Evolutionary conservation across 2,113 vertebrate genomes (phyloP), one percentile per base, ranked within the genome.

Genomic region (Microcebus tavaratra): DNA sequence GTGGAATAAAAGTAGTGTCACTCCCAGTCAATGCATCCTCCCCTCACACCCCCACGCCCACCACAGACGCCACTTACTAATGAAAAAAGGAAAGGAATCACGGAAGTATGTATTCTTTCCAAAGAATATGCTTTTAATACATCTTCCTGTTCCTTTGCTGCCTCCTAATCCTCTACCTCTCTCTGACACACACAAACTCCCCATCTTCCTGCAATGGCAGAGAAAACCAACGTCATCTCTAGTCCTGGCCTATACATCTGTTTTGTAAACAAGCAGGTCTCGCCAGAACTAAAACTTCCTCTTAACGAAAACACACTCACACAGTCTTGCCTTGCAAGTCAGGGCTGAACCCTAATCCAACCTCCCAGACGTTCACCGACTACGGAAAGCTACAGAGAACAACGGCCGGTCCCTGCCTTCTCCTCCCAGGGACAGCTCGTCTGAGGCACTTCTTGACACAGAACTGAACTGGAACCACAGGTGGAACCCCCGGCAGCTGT

Each of bases 401-500:
- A 45, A 29, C 0, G 29, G 20, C 14, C 14, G 3, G 8, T 27
- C 25, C 65, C 59, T 23, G 18, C 14, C 0, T 10, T 21, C 42
- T n/a, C 81, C 67, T 68, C 67, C 55, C 63, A 6, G 34, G 72
- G 81, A 78, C 31, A 75, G 34, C n/a, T 2, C 6, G 8, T 27
- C 20, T 1, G n/a, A 63, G 68, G 27, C 45, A 5, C 11, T 76
- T 91, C 70, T 91, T 76, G 14, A 68, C 88, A 87, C 75, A 85
- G 25, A 39, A 80, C 57, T 21, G 31, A 92, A 45, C 48, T 34
- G 36, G 65, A 72, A 1, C 39, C 29, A 1, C 55, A 48, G 88
- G 67, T 23, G 96, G 63, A 53, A 78, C 8, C 76, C 88, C 91
- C 12, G 3, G 80, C 88, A 96, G 86, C 86, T 95, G 75, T 88